Base-by-base conservation (phyloP, 1,140 invertebrate genomes). In the Sycobia sp. region DNA sequence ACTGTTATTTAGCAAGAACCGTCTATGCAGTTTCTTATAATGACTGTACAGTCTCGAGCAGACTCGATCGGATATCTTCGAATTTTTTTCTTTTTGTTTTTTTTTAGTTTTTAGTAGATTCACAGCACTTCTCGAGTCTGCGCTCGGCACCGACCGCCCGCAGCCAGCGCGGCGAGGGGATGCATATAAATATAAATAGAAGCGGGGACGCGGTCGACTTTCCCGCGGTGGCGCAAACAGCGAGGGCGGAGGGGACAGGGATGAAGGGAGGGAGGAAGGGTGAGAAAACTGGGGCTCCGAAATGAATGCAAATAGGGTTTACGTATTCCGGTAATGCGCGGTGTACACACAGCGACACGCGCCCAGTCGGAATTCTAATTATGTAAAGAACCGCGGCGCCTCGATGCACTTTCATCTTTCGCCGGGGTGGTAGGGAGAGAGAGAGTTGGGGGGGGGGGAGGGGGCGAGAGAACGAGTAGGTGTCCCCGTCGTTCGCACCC, bases 291-390 rank as follows among this genome's bases (percentile, higher is more conserved):
- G 7, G 16, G 32, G 55, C 36, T 49, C 46, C 32, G 11, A 20
- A 59, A 59, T 50, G 14, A 44, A 59, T 59, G 57, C 50, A 59
- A 59, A 59, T 50, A 62, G 50, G 65, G 54, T 51, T 68, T 68
- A 59, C 39, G 53, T 68, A 64, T 68, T 70, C 64, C 47, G 57
- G 47, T 64, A 68, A 68, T 63, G 46, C 46, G 59, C 61, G n/a
- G 29, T 36, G 56, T 51, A 60, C 34, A 66, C 55, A 47, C 23
- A 39, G 11, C 2, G 2, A 4, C 13, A 16, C 4, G 3, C 9
- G 9, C 11, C 7, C 27, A 34, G 29, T 13, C 20, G 43, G 39
- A 69, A 69, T 61, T 36, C 34, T 62, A 62, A 55, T 67, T 69
- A 65, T 62, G 65, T 47, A 46, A 65, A 69, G 54, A 64, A 67